Base-by-base conservation (phyloP, 1,140 invertebrate species). In the Drosophila ironensis region DNA sequence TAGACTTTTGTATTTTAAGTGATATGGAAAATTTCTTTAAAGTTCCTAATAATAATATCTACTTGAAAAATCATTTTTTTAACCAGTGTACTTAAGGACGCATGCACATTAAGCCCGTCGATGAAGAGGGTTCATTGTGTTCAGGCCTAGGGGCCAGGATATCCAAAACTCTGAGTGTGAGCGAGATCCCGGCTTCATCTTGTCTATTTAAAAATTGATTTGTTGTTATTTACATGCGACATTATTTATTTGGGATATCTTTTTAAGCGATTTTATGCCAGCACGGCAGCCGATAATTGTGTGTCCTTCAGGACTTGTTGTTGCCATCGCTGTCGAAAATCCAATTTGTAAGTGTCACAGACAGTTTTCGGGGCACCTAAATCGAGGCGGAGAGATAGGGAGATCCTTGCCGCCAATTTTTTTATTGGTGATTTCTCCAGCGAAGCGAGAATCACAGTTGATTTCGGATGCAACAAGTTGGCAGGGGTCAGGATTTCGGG, bases 141-240 rank as follows among this genome's bases (percentile, higher is more conserved):
- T 63, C 69, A 48, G 28, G 24, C 25, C 6, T 28, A 4, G 17
- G 66, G 38, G 37, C 56, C 42, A 11, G 41, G 48, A 45, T 52
- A n/a, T n/a, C n/a, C n/a, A n/a, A n/a, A n/a, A n/a, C n/a, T 4
- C 30, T 33, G 40, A 35, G 35, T 27, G n/a, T n/a, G n/a, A n/a
- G n/a, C n/a, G n/a, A n/a, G n/a, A n/a, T 25, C 30, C 25, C 17
- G 48, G 51, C 45, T 47, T 64, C 60, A 64, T 28, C 59, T 37
- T 78, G 57, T 80, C 76, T 82, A 78, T 82, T 84, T 78, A 78
- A 82, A 84, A 82, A 73, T 82, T 78, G 73, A 82, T 84, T 82
- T 84, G 78, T 82, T 82, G 73, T 82, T 84, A 82, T 84, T 84
- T 78, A 82, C 78, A 82, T 82, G 69, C 72, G 50, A 53, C 77